A percentile compares a stretch with the other conserved stretches of the same genome.
phyloP scores from a whole-genome alignment of 2,797 vertebrate genomes.

The Mormyrops boulengeri region DNA sequence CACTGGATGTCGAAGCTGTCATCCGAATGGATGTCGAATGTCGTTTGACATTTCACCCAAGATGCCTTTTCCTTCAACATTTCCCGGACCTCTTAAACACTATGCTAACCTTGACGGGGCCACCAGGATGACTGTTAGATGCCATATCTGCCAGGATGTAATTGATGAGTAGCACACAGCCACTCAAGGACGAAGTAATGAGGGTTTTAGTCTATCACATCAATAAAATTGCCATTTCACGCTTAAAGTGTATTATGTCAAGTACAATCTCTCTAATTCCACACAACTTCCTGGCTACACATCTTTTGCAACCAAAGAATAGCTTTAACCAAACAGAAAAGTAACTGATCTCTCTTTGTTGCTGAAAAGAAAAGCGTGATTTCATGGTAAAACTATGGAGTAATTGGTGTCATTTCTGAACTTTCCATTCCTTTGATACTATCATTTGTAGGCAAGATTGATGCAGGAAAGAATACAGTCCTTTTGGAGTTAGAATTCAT shows the following conservation, averaged over 20 bases:
- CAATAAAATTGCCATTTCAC: constrained; percentile 16
- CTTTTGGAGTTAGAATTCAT: background rate
- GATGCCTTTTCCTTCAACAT: background rate
- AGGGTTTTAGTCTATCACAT: constrained; percentile 15
- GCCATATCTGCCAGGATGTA: constrained; percentile 1
- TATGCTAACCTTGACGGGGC: constrained; percentile 4
- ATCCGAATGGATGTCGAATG: background rate
- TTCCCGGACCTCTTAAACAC: background rate
- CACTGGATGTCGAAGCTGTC: background rate
- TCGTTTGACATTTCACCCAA: background rate
- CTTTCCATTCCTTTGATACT: background rate
- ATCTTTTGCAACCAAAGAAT: background rate
- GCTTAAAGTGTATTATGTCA: constrained; percentile 6
- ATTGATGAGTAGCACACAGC: constrained; percentile 2
- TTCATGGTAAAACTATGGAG: background rate
- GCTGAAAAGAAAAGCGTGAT: background rate
- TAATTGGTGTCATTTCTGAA: background rate
- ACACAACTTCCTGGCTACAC: background rate
- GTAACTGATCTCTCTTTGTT: background rate
- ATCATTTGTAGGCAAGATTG: background rate
- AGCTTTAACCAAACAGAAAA: background rate
- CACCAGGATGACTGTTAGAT: background rate
- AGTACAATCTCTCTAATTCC: background rate
- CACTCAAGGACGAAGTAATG: constrained; percentile 1
- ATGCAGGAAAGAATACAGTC: background rate